phyloP scores from a whole-genome alignment of 2,113 vertebrate genomes.

The Arenaria interpres region DNA sequence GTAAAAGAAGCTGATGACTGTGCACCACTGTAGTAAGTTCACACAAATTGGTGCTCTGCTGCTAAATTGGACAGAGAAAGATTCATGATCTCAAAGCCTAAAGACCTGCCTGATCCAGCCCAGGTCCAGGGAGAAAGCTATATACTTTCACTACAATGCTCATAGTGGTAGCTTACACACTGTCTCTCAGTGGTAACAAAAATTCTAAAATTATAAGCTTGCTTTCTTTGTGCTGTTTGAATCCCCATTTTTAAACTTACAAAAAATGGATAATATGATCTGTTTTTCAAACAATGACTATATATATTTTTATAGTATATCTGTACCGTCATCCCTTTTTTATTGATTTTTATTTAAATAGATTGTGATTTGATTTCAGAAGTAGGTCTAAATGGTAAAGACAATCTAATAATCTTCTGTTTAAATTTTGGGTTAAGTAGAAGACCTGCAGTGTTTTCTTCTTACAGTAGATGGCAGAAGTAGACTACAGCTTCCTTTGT shows the following conservation, averaged over 20 bases:
- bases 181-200: neutral
- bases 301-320: neutral
- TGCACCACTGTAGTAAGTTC: neutral
- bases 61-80: neutral
- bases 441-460: neutral
- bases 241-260: neutral
- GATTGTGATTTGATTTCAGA: neutral
- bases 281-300: neutral
- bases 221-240: neutral
- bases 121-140: neutral
- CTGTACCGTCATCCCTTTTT: neutral
- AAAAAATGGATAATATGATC: neutral
- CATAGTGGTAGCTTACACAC: neutral
- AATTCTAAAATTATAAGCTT: neutral
- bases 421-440: neutral
- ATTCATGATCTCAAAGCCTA: neutral
- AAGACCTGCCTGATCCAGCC: neutral
- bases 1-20: neutral
- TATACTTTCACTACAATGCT: neutral
- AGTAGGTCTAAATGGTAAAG: neutral
- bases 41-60: neutral
- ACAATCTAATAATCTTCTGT: neutral
- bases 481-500: neutral
- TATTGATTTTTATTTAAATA: neutral
- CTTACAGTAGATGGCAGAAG: conserved; percentile 74